Conservation (phyloP, 1,140 invertebrate genomes). For the Metaphire vulgaris region DNA sequence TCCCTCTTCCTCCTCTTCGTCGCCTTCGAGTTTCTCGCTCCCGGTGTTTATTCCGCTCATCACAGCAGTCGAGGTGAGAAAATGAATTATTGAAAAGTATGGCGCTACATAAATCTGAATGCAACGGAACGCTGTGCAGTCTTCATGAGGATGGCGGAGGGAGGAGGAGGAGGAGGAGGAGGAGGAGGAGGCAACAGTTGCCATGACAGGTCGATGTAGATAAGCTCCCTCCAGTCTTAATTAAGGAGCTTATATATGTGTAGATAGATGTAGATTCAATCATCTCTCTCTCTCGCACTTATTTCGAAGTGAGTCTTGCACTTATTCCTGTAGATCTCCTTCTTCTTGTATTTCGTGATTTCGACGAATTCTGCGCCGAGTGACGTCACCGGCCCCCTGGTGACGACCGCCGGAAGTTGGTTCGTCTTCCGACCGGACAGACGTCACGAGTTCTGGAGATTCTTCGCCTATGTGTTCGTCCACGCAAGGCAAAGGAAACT, state of each 20-base stretch:
- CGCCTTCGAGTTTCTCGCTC: not conserved
- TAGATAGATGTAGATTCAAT: no score
- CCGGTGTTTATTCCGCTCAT: not conserved
- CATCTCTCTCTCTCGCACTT: no score
- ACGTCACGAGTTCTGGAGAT: conserved; percentile 83
- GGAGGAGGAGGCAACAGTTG: no score
- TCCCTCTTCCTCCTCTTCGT: not conserved
- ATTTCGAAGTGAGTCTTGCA: no score
- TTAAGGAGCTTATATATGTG: no score
- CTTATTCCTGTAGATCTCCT: not conserved
- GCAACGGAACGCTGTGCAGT: no score
- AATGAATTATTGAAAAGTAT: not conserved
- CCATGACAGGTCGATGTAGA: no score
- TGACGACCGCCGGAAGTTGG: conserved; percentile 78
- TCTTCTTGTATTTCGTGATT: not conserved
- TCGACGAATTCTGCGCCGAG: not conserved
- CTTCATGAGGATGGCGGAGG: no score
- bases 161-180: no score
- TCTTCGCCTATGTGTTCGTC: conserved; percentile 87
- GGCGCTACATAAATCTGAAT: not conserved
- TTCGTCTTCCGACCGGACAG: conserved; percentile 91
- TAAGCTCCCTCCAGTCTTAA: no score
- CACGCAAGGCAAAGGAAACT: conserved; percentile 72
- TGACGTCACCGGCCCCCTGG: not conserved
- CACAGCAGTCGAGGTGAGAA: not conserved